phyloP scores from a whole-genome alignment of 2,888 invertebrate genomes.

The Scaptomyza reducta region DNA sequence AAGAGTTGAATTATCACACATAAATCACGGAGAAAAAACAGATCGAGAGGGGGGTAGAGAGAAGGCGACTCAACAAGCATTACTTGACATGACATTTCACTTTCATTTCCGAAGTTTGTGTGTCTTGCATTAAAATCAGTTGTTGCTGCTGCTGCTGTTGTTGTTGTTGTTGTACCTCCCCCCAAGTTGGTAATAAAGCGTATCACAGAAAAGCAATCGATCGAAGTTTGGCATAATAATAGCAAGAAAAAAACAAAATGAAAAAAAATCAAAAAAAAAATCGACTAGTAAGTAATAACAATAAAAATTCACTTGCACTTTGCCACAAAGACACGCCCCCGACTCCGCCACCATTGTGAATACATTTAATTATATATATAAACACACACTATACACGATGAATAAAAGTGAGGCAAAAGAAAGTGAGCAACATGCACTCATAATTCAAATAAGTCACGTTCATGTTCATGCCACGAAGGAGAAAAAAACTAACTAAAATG shows the following conservation, averaged over 20 bases:
- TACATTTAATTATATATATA: constrained; percentile 4
- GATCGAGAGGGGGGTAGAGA: constrained; percentile 2
- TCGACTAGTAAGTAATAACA: constrained; percentile 23
- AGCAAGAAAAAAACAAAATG: background rate
- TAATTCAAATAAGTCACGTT: constrained; percentile 69
- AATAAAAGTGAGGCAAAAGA: constrained; percentile 46
- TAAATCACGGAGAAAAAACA: constrained; percentile 58
- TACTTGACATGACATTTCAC: constrained; percentile 74
- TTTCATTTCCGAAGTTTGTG: constrained; percentile 79
- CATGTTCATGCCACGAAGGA: constrained; percentile 43
- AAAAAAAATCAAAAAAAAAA: constrained; percentile 16
- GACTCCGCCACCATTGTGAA: constrained; percentile 12
- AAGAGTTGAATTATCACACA: constrained; percentile 64
- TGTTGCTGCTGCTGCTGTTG: constrained; percentile 25
- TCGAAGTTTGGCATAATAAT: constrained; percentile 23
- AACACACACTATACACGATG: background rate
- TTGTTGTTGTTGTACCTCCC: constrained; percentile 20
- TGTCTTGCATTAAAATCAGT: constrained; percentile 73
- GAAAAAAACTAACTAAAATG: constrained; percentile 20
- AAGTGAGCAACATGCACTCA: constrained; percentile 46
- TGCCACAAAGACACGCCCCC: constrained; percentile 4
- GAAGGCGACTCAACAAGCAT: background rate
- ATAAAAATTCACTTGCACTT: constrained; percentile 48
- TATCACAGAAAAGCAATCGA: constrained; percentile 57
- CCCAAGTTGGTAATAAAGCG: constrained; percentile 30